Evolutionary conservation across 2,888 invertebrate species (phyloP), one percentile per base, ranked within the genome.

Genomic region (Loripinus fragilis): DNA sequence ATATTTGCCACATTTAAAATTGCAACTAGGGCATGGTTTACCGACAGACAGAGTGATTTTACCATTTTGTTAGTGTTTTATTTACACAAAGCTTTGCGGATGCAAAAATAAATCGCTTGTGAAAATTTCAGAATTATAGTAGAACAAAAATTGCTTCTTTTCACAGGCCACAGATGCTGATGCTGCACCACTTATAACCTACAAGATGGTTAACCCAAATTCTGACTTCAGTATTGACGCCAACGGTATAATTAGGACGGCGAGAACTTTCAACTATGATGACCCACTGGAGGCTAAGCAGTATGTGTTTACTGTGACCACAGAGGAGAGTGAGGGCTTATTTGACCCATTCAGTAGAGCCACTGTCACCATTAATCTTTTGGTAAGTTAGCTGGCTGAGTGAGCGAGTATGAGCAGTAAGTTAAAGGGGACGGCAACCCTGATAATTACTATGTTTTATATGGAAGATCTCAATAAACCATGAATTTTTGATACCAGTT

Each of bases 251-350:
- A 85, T 91, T n/a, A 81, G 80, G 15, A 90, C 88, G 10, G 67
- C 30, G 2, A 68, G 70, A 50, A 71, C 75, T 15, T 84, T 91
- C 23, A 88, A 91, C 75, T 91, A 83, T 75, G 91, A 91, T 73
- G 72, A 74, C 15, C 75, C 79, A 38, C 25, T 17, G 3, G 10
- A 8, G 1, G 70, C 45, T 3, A 33, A 33, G 1, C 90, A 89
- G 68, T 38, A 38, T 38, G 38, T 68, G 3, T 89, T 91, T 68
- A 77, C 76, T 8, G 88, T 91, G 12, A 89, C 90, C 3, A 91
- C 91, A 0, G 28, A 66, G 3, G 86, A 89, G 66, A 90, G 87
- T 15, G 8, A 17, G 10, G 20, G n/a, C 3, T 12, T 30, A 5
- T 15, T 30, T 30, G 60, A 33, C 15, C 17, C 60, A 33, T 67